These are phyloP conservation scores for Gastrophysa polygoni DNA, from an alignment of 2,888 invertebrate genomes.

Conservation along the genomic window DNA sequence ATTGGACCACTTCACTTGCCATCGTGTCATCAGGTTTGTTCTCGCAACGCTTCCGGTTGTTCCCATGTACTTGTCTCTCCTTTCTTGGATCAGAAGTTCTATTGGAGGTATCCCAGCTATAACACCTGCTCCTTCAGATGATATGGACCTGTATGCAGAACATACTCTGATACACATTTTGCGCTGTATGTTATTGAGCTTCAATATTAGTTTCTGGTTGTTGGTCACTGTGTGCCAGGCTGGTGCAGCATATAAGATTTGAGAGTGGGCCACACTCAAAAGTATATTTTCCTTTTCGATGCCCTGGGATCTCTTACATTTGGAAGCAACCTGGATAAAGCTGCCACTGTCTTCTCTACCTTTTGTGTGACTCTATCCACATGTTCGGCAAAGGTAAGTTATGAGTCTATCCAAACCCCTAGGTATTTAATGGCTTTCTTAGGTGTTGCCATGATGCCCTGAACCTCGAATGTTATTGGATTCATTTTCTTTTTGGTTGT, in stretches of 20 bases:
- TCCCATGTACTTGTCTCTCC: too few species aligned
- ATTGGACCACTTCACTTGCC: too few species aligned
- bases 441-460: neutral
- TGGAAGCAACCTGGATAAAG: constrained; percentile 12
- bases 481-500: neutral
- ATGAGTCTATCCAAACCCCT: too few species aligned
- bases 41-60: too few species aligned
- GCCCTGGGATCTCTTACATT: constrained; percentile 13
- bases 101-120: too few species aligned
- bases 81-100: too few species aligned
- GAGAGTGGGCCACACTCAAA: constrained; percentile 13
- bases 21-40: too few species aligned
- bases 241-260: constrained; percentile 7
- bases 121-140: too few species aligned
- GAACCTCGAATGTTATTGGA: neutral
- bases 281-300: constrained; percentile 18
- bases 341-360: constrained; percentile 10
- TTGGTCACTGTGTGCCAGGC: neutral
- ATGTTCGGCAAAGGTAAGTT: neutral
- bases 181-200: neutral
- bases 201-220: neutral
- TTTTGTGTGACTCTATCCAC: constrained; percentile 2
- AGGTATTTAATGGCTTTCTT: too few species aligned
- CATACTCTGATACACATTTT: neutral
- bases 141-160: neutral